Evolutionary conservation across 2,113 vertebrate genomes (phyloP).

Genomic region (Neopipo cinnamomea): DNA sequence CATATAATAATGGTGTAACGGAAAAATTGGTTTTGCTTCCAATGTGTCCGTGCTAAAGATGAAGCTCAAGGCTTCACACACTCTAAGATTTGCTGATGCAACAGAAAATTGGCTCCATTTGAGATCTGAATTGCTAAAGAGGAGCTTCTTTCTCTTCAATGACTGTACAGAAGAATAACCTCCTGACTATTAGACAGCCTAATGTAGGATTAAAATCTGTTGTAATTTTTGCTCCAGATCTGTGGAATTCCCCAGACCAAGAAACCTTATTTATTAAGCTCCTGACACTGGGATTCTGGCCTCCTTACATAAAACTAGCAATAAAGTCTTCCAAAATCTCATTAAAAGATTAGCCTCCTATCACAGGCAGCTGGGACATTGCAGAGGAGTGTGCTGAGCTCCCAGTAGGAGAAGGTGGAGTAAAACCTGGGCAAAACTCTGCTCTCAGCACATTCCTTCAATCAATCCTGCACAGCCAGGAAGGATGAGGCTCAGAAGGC

Average conservation of each 20-base stretch:
- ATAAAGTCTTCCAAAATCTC: constrained; percentile 31
- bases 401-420: neutral
- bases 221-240: neutral
- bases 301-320: neutral
- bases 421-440: neutral
- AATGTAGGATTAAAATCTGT: neutral
- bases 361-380: constrained; percentile 3
- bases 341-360: constrained; percentile 55
- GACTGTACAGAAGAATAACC: neutral
- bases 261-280: neutral
- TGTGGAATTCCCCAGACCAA: neutral
- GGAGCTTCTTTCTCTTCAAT: neutral
- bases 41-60: neutral
- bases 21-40: neutral
- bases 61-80: neutral
- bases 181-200: neutral
- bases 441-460: neutral
- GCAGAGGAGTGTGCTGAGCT: neutral
- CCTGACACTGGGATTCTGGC: neutral
- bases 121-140: neutral
- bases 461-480: neutral
- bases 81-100: neutral
- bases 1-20: neutral
- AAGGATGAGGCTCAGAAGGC: neutral
- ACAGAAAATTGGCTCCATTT: neutral